Conservation (phyloP, 2,888 invertebrate genomes). For the Agapostemon virescens region DNA sequence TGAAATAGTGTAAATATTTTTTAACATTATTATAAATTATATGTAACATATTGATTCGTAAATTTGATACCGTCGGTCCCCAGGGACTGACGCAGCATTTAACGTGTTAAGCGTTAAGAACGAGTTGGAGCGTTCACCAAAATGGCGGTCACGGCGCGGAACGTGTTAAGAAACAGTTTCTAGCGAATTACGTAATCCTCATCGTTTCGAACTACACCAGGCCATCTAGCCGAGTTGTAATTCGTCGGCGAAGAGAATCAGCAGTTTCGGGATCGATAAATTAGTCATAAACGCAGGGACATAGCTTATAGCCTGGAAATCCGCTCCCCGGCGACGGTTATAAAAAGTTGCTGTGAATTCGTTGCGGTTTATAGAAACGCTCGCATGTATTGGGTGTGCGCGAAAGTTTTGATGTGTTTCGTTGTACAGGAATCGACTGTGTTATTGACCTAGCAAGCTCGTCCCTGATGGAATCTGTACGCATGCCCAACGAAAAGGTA, state of each 20-base stretch:
- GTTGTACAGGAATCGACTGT: slow-evolving; percentile 4
- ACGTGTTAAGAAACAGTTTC: neutral
- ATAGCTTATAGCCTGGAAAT: neutral
- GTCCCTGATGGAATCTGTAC: neutral
- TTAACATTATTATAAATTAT: too few relatives aligned
- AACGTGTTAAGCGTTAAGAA: too few relatives aligned
- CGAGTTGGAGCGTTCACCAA: neutral
- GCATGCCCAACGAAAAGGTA: slow-evolving; percentile 8
- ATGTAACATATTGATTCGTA: too few relatives aligned
- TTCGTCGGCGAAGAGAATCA: neutral
- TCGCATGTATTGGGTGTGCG: slow-evolving; percentile 7
- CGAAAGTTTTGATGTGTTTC: slow-evolving; percentile 1
- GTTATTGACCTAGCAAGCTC: slow-evolving; percentile 8
- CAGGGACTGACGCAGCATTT: too few relatives aligned
- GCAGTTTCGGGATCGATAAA: slow-evolving; percentile 1
- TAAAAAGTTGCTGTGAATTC: neutral
- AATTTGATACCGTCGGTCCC: too few relatives aligned
- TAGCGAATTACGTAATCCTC: neutral
- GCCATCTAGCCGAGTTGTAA: neutral
- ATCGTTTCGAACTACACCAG: neutral
- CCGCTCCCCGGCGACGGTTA: neutral
- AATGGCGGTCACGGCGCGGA: neutral
- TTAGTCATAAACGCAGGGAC: slow-evolving; percentile 4
- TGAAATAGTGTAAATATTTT: too few relatives aligned
- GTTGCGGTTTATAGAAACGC: neutral